phyloP scores from a whole-genome alignment of 2,797 vertebrate genomes.

The Neostethus bicornis region DNA sequence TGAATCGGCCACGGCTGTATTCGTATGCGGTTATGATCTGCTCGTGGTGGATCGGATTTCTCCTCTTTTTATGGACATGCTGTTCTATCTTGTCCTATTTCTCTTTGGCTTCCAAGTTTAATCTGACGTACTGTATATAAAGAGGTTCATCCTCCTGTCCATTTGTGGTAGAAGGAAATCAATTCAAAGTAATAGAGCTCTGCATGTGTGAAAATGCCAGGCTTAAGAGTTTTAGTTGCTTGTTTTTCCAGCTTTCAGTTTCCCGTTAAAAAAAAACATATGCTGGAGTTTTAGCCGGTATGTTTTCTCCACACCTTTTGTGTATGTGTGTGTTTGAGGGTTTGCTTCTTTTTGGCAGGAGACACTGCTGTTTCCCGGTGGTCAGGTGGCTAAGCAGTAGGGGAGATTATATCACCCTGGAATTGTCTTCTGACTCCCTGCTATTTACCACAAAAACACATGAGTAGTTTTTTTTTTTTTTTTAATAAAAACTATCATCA shows the following conservation, averaged over 20 bases:
- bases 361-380: constrained; percentile 59
- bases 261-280: constrained; percentile 44
- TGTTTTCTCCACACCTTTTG: constrained; percentile 38
- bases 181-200: constrained; percentile 68
- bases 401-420: constrained; percentile 64
- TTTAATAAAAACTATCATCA: no score
- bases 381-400: constrained; percentile 67
- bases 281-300: constrained; percentile 38
- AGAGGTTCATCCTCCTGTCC: constrained; percentile 54
- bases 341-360: constrained; percentile 55
- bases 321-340: constrained; percentile 34
- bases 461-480: no score
- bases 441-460: constrained; percentile 28
- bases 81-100: constrained; percentile 40
- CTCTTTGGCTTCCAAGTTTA: constrained; percentile 58
- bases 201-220: constrained; percentile 48
- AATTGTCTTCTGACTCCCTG: constrained; percentile 37
- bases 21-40: constrained; percentile 32
- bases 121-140: constrained; percentile 71
- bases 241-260: constrained; percentile 45
- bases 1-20: constrained; percentile 34
- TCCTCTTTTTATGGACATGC: constrained; percentile 54
- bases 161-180: constrained; percentile 69
- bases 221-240: constrained; percentile 48
- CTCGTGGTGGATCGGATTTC: constrained; percentile 44